These are phyloP conservation scores for Prolemur simus DNA, from an alignment of 2,113 vertebrate genomes.

Conservation along the genomic window DNA sequence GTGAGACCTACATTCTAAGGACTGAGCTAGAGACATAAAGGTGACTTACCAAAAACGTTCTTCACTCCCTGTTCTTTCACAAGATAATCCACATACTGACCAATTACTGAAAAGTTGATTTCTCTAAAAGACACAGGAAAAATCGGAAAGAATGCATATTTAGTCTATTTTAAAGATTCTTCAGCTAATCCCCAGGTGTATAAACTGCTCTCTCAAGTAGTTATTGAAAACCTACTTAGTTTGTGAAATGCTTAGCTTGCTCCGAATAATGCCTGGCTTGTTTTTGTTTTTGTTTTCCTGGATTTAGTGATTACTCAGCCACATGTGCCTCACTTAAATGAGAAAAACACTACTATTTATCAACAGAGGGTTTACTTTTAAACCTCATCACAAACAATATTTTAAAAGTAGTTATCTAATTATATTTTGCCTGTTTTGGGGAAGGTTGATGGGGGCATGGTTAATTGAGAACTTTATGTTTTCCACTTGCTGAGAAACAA, in stretches of 20 bases:
- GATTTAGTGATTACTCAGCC: not conserved
- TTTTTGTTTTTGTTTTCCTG: not conserved
- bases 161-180: not conserved
- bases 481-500: not conserved
- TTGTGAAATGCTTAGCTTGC: not conserved
- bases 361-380: not conserved
- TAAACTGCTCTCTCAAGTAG: not conserved
- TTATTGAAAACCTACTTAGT: constrained; percentile 1
- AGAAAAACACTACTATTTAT: not conserved
- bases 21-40: not conserved
- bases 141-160: not conserved
- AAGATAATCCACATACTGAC: constrained; percentile 93
- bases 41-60: constrained; percentile 92
- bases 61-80: constrained; percentile 88
- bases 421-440: not conserved
- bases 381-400: not conserved
- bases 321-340: not conserved
- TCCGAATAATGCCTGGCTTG: not conserved
- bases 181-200: not conserved
- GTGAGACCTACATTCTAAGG: not conserved
- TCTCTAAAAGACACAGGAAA: constrained; percentile 86
- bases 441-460: not conserved
- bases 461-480: not conserved
- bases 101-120: constrained; percentile 89
- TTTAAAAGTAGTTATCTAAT: not conserved